These are phyloP conservation scores for Mobula hypostoma DNA, from an alignment of 2,113 vertebrate genomes.

Conservation along the genomic window DNA sequence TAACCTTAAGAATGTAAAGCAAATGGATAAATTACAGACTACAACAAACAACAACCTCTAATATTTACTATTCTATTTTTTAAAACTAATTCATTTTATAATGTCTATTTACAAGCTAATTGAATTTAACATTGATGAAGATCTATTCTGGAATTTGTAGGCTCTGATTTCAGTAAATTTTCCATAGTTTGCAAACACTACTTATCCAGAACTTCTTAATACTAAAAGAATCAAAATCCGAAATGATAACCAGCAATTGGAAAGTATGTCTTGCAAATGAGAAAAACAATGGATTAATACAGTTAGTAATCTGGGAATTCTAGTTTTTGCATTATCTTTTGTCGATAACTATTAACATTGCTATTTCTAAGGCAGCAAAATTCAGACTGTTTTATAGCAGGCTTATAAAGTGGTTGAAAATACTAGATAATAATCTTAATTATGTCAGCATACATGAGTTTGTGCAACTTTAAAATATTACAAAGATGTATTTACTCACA, in stretches of 20 bases:
- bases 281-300: background rate
- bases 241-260: background rate
- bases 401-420: background rate
- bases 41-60: background rate
- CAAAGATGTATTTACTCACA: background rate
- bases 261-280: background rate
- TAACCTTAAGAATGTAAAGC: background rate
- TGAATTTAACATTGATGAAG: background rate
- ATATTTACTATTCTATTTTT: background rate
- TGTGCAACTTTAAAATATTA: slow-evolving; percentile 5
- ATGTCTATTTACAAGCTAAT: background rate
- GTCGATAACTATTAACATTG: background rate
- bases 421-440: slow-evolving; percentile 28
- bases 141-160: background rate
- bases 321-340: background rate
- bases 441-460: background rate
- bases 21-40: background rate
- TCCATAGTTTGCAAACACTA: background rate
- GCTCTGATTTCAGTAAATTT: background rate
- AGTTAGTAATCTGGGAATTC: background rate
- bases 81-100: slow-evolving; percentile 3
- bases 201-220: slow-evolving; percentile 3
- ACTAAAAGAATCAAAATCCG: background rate
- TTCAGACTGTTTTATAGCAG: background rate
- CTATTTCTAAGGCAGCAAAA: background rate